phyloP scores from a whole-genome alignment of 2,113 vertebrate genomes.

The Sorex araneus region DNA sequence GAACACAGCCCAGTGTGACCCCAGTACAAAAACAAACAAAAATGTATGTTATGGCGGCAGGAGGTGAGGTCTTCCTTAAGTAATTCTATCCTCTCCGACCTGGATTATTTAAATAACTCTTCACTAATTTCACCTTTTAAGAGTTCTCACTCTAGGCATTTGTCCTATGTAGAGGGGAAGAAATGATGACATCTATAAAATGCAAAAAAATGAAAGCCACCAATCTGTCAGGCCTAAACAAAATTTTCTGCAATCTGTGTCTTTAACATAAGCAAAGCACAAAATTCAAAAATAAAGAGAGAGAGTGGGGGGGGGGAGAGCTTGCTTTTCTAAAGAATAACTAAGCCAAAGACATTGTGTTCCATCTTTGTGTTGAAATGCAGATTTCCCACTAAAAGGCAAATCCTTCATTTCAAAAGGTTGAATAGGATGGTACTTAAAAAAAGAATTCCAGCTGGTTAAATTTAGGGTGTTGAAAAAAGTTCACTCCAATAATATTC shows the following conservation, averaged over 20 bases:
- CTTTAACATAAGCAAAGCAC: slow-evolving; percentile 84
- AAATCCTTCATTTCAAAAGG: slow-evolving; percentile 86
- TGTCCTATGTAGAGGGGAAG: neutral
- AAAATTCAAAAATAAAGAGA: slow-evolving; percentile 77
- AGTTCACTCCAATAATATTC: slow-evolving; percentile 85
- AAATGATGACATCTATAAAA: slow-evolving; percentile 74
- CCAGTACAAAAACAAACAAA: too few species aligned
- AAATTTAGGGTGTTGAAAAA: slow-evolving; percentile 86
- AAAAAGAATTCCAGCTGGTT: slow-evolving; percentile 86
- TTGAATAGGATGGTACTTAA: slow-evolving; percentile 86
- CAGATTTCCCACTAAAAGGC: slow-evolving; percentile 86
- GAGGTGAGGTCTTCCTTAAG: neutral
- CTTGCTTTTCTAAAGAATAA: slow-evolving; percentile 82
- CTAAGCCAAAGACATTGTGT: slow-evolving; percentile 82
- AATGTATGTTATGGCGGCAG: too few species aligned
- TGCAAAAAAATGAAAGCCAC: slow-evolving; percentile 74
- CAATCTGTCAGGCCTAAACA: slow-evolving; percentile 84
- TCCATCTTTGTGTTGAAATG: slow-evolving; percentile 86
- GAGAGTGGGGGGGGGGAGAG: neutral
- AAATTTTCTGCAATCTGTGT: slow-evolving; percentile 82
- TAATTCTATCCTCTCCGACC: slow-evolving; percentile 48
- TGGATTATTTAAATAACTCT: slow-evolving; percentile 54
- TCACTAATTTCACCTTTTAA: slow-evolving; percentile 71
- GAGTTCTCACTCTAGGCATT: slow-evolving; percentile 43
- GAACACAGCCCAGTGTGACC: too few species aligned